These are phyloP conservation scores for Dendrocincla tyrannina DNA, from an alignment of 2,797 vertebrate species.

Conservation along the genomic window DNA sequence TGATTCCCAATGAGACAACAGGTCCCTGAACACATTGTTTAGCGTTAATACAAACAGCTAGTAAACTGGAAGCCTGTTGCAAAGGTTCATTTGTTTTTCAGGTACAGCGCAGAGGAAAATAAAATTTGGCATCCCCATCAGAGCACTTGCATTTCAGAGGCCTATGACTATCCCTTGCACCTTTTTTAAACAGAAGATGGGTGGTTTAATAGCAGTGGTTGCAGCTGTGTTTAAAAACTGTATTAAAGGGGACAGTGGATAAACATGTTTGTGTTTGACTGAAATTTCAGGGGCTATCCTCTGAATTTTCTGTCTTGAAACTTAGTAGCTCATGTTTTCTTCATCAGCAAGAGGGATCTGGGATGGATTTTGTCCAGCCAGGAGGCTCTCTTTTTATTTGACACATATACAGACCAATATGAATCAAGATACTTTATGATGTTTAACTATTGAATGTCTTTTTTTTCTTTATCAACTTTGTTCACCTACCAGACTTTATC, in stretches of 20 bases:
- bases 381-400: background rate
- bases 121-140: background rate
- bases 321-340: background rate
- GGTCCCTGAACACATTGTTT: background rate
- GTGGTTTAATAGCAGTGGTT: background rate
- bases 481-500: background rate
- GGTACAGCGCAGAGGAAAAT: background rate
- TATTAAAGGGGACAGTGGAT: background rate
- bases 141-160: background rate
- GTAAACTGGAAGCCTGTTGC: background rate
- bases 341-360: background rate
- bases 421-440: background rate
- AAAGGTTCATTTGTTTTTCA: background rate
- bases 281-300: background rate
- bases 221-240: background rate
- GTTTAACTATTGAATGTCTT: background rate
- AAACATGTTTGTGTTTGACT: background rate
- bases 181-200: background rate
- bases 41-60: background rate
- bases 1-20: background rate
- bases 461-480: background rate
- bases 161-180: background rate
- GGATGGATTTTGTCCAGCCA: background rate
- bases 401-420: background rate
- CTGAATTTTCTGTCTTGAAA: background rate